phyloP scores from a whole-genome alignment of 2,113 vertebrate genomes.

The Microtus ochrogaster region DNA sequence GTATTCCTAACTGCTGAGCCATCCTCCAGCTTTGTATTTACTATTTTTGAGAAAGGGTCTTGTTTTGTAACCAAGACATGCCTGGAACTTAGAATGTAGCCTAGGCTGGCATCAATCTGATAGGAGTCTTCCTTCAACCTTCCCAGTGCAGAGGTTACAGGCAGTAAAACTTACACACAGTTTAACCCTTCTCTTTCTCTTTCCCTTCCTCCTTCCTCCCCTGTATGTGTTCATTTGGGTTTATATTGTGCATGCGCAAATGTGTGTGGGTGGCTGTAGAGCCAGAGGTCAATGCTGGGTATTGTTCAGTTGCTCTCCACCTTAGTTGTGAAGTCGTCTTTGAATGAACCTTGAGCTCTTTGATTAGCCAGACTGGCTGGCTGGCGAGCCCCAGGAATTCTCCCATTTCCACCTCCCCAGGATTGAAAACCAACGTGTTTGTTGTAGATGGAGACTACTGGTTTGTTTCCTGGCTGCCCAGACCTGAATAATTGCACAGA shows the following conservation, averaged over 20 bases:
- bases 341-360: background rate
- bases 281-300: background rate
- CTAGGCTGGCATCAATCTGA: background rate
- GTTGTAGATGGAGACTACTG: background rate
- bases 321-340: background rate
- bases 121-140: background rate
- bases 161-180: background rate
- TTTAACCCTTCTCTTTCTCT: background rate
- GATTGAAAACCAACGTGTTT: background rate
- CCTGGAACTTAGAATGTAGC: background rate
- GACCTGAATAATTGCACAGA: no score
- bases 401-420: background rate
- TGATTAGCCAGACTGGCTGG: background rate
- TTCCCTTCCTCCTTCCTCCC: background rate
- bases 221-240: background rate
- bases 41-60: background rate
- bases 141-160: background rate
- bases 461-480: no score
- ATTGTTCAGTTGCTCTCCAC: background rate
- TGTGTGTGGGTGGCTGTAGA: background rate
- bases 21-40: background rate
- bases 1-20: background rate
- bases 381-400: background rate
- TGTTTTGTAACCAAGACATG: background rate
- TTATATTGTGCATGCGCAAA: background rate